phyloP scores from a whole-genome alignment of 2,113 vertebrate genomes.

The Nerophis lumbriciformis region DNA sequence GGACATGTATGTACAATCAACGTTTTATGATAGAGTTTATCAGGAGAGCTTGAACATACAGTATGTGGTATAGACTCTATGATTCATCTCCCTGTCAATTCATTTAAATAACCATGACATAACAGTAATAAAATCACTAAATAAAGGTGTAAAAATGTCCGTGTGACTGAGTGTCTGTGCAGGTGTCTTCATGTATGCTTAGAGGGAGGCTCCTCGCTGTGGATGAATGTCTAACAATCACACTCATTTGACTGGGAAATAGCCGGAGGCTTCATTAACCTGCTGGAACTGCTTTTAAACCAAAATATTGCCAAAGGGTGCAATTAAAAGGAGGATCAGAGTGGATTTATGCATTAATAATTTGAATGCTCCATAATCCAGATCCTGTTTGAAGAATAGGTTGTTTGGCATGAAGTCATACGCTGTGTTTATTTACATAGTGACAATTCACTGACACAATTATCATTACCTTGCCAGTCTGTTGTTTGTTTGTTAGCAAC shows the following conservation, averaged over 20 bases:
- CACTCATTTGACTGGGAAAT: constrained; percentile 76
- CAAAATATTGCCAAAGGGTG: constrained; percentile 27
- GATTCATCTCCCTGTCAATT: background rate
- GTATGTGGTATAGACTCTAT: background rate
- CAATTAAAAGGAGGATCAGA: constrained; percentile 22
- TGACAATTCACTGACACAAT: too few relatives aligned
- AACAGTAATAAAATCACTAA: constrained; percentile 34
- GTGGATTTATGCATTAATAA: background rate
- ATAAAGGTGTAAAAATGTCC: constrained; percentile 38
- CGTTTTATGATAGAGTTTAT: too few relatives aligned
- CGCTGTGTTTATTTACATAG: background rate
- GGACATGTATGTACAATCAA: too few relatives aligned
- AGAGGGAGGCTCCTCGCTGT: constrained; percentile 53
- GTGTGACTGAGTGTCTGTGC: constrained; percentile 42
- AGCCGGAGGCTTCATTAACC: constrained; percentile 54
- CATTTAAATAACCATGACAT: constrained; percentile 8
- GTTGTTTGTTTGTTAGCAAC: too few relatives aligned
- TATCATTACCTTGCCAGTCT: too few relatives aligned
- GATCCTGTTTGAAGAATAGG: background rate
- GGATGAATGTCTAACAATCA: constrained; percentile 60
- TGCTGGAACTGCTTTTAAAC: constrained; percentile 31
- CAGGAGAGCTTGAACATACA: too few relatives aligned
- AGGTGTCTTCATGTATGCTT: constrained; percentile 62
- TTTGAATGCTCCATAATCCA: background rate
- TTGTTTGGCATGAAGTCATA: background rate